Percentiles rank a stretch among this genome's conserved stretches.
phyloP scores from a whole-genome alignment of 2,797 vertebrate species.

The Poecilia picta region DNA sequence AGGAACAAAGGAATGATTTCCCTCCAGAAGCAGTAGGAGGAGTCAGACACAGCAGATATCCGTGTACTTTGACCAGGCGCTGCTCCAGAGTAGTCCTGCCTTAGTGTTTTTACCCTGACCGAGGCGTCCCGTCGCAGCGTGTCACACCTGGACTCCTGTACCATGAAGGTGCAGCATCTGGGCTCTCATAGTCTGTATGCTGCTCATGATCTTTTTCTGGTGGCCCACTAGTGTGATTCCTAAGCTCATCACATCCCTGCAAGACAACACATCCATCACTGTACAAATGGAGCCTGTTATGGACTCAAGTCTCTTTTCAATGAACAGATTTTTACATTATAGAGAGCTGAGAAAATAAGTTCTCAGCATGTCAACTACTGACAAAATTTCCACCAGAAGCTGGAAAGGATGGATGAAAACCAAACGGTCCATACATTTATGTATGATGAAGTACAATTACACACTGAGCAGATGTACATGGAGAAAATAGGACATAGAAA shows the following conservation, averaged over 20 bases:
- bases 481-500: background rate
- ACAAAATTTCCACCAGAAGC: background rate
- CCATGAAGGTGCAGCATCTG: constrained; percentile 98
- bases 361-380: background rate
- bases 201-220: constrained; percentile 99
- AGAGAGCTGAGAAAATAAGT: background rate
- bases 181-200: constrained; percentile 99
- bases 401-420: background rate
- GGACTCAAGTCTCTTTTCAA: background rate
- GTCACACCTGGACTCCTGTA: constrained; percentile 97
- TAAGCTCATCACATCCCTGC: constrained; percentile 97
- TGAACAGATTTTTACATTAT: background rate
- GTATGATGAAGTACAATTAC: background rate
- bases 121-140: constrained; percentile 17
- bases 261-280: constrained; percentile 66
- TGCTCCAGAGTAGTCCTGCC: constrained; percentile 51
- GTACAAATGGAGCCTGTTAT: background rate
- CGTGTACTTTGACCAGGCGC: constrained; percentile 50
- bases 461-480: background rate
- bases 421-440: background rate
- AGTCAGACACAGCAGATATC: constrained; percentile 63
- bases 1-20: constrained; percentile 76
- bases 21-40: constrained; percentile 68
- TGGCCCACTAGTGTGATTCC: constrained; percentile 98
- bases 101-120: constrained; percentile 65